Evolutionary conservation across 2,888 invertebrate species (phyloP).

Genomic region (Anagyrus pseudococci): DNA sequence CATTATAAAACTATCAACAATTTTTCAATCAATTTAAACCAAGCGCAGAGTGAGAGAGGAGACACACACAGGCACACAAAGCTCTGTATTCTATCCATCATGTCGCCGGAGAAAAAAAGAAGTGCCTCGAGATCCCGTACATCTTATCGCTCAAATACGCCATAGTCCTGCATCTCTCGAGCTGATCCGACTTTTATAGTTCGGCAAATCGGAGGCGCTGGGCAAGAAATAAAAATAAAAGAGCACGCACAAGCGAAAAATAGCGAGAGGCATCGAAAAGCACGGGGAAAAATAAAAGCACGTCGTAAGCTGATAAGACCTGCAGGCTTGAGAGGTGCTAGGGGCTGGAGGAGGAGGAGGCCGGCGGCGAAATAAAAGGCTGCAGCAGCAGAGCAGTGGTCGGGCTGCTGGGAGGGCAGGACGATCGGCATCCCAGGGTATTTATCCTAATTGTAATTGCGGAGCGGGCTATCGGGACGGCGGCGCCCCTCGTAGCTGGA

Average conservation of each 20-base stretch:
- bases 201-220: too few species aligned
- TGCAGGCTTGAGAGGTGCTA: too few species aligned
- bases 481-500: background rate
- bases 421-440: constrained; percentile 35
- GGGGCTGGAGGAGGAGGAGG: too few species aligned
- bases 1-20: too few species aligned
- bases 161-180: too few species aligned
- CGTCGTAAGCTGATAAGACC: constrained; percentile 25
- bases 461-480: background rate
- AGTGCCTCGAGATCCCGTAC: too few species aligned
- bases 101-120: too few species aligned
- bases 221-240: constrained; percentile 10
- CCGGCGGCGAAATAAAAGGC: constrained; percentile 21
- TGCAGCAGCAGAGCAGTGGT: constrained; percentile 17
- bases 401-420: constrained; percentile 10
- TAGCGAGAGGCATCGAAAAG: constrained; percentile 15
- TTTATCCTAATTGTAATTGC: constrained; percentile 44
- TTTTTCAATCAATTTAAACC: background rate
- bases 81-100: too few species aligned
- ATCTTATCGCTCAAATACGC: too few species aligned
- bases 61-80: background rate
- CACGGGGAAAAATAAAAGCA: constrained; percentile 19
- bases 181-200: too few species aligned
- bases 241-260: background rate
- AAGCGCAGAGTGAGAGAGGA: background rate